Percentiles rank a stretch among this genome's conserved stretches.
phyloP scores from a whole-genome alignment of 2,797 vertebrate genomes.

The Nothura maculosa region DNA sequence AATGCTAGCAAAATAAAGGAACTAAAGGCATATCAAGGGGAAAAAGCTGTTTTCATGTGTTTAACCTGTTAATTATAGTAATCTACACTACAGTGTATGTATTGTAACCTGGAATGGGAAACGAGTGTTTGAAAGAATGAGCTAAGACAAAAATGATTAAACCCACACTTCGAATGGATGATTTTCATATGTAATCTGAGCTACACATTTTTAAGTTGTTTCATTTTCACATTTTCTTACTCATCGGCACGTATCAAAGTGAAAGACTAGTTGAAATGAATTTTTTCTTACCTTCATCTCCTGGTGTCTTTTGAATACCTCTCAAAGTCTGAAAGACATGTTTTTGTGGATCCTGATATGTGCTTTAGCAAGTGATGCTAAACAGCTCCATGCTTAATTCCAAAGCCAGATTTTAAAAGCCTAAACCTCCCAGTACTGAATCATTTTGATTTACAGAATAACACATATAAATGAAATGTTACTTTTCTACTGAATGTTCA shows the following conservation, averaged over 20 bases:
- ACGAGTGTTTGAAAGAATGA: slow-evolving; percentile 65
- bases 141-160: slow-evolving; percentile 70
- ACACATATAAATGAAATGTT: slow-evolving; percentile 6
- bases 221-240: slow-evolving; percentile 68
- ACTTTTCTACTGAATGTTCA: slow-evolving; percentile 58
- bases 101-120: slow-evolving; percentile 71
- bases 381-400: slow-evolving; percentile 2
- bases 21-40: slow-evolving; percentile 66
- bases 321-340: not conserved
- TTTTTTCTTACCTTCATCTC: slow-evolving; percentile 61
- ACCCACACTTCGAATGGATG: slow-evolving; percentile 53
- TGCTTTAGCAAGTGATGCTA: slow-evolving; percentile 23
- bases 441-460: slow-evolving; percentile 39
- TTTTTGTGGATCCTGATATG: not conserved
- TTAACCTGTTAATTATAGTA: slow-evolving; percentile 76
- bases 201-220: slow-evolving; percentile 60
- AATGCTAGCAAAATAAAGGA: slow-evolving; percentile 60
- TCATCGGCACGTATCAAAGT: slow-evolving; percentile 22
- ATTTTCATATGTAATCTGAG: slow-evolving; percentile 63
- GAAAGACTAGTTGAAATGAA: slow-evolving; percentile 42
- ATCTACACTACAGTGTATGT: slow-evolving; percentile 59
- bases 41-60: slow-evolving; percentile 64
- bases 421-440: slow-evolving; percentile 2
- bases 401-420: slow-evolving; percentile 65
- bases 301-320: slow-evolving; percentile 19